Base-by-base conservation (phyloP, 1,140 invertebrate species). In the Drosophila baimaii region DNA sequence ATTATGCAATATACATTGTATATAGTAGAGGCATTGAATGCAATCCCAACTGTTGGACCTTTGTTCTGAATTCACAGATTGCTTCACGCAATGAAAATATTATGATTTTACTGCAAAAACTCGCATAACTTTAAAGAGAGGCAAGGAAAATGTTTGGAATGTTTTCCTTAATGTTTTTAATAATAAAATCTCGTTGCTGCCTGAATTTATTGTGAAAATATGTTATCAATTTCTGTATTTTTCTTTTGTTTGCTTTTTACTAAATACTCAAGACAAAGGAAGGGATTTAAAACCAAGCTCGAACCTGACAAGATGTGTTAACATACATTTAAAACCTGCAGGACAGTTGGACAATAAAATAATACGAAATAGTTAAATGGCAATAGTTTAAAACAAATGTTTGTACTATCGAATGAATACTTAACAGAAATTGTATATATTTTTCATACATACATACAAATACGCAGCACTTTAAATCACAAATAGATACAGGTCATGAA, bases 21-120 rank as follows among this genome's bases (percentile, higher is more conserved):
- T n/a, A n/a, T n/a, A n/a, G n/a, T n/a, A n/a, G n/a, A n/a, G n/a
- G n/a, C n/a, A n/a, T n/a, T n/a, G n/a, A n/a, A n/a, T n/a, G n/a
- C n/a, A n/a, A n/a, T 41, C 39, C 56, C 56, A 21, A 43, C 56
- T 39, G 46, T 33, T 43, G 35, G 46, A 51, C n/a, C 35, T 35
- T 52, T 17, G 21, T 43, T 51, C n/a, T 1, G 15, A 46, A 13
- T 15, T 27, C 46, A 46, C n/a, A 31, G 37, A 39, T 47, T 15
- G 62, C 7, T 39, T 33, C 35, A 65, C 17, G 35, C 61, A 52
- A 65, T 31, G 46, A 41, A 41, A 51, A 66, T 52, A 43, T 21
- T 51, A 23, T 19, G 19, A 65, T 23, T 66, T 63, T 23, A 15
- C n/a, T 37, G 15, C 8, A 35, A 55, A 25, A 37, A 37, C 21